phyloP scores from a whole-genome alignment of 1,140 invertebrate species.

The Pseudomyrmex flavicornis region DNA sequence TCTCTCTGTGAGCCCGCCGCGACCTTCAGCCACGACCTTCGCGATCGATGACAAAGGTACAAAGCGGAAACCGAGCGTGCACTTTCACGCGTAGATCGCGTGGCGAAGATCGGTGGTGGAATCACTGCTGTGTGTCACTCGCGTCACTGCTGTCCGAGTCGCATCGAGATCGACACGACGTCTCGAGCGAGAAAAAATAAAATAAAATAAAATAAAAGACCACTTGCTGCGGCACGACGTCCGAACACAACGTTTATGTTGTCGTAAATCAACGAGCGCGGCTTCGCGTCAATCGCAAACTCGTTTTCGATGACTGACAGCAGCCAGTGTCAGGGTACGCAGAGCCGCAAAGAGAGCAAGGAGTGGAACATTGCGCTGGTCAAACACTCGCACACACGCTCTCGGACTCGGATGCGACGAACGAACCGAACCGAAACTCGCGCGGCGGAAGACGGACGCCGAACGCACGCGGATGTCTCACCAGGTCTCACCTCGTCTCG shows the following conservation, averaged over 20 bases:
- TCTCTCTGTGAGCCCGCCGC: neutral
- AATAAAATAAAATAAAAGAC: neutral
- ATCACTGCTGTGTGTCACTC: constrained; percentile 38
- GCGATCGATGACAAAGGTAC: constrained; percentile 58
- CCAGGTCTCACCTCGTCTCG: constrained; percentile 41
- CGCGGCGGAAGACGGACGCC: neutral
- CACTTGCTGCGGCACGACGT: neutral
- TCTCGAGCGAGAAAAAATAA: neutral
- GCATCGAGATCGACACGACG: neutral
- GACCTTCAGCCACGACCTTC: constrained; percentile 63
- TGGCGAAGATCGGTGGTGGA: constrained; percentile 6
- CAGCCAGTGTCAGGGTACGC: neutral
- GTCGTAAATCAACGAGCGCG: neutral
- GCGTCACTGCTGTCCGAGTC: constrained; percentile 32
- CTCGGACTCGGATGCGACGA: constrained; percentile 31
- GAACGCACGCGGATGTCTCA: constrained; percentile 27
- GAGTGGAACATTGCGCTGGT: constrained; percentile 21
- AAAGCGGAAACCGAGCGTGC: neutral
- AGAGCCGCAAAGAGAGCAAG: constrained; percentile 7
- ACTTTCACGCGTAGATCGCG: neutral
- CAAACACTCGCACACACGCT: constrained; percentile 6
- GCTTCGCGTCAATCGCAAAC: neutral
- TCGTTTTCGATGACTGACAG: neutral
- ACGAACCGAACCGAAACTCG: constrained; percentile 19
- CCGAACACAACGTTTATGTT: neutral